phyloP scores from a whole-genome alignment of 2,888 invertebrate species.

The Eumacrocentrus americanus region DNA sequence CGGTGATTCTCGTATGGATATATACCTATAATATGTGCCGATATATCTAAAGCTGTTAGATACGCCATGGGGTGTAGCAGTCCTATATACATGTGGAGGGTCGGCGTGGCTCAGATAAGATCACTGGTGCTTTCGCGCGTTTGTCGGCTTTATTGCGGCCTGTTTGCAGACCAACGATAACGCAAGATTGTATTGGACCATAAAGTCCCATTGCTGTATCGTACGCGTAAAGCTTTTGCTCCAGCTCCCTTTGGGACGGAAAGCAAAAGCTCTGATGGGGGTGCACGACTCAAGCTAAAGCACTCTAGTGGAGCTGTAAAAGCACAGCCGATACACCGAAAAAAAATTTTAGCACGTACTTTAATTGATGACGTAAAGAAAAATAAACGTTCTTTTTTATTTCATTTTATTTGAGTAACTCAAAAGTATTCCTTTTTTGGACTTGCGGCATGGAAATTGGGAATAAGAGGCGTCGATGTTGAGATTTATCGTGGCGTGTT shows the following conservation, averaged over 20 bases:
- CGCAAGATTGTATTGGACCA: conserved; percentile 43
- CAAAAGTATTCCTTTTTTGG: too few relatives aligned
- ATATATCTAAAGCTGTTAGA: background rate
- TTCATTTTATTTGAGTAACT: too few relatives aligned
- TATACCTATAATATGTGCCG: background rate
- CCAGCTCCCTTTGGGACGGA: background rate
- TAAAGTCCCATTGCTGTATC: conserved; percentile 40
- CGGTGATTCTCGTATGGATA: too few relatives aligned
- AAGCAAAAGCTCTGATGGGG: too few relatives aligned
- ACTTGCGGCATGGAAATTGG: conserved; percentile 1
- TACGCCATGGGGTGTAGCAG: background rate
- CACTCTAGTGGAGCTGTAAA: background rate
- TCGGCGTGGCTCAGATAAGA: conserved; percentile 38
- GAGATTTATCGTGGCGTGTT: conserved; percentile 26
- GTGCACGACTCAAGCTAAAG: background rate
- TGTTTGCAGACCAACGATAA: conserved; percentile 42
- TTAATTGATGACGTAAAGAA: too few relatives aligned
- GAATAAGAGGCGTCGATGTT: background rate
- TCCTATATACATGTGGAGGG: background rate
- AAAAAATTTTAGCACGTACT: too few relatives aligned
- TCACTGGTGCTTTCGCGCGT: conserved; percentile 35
- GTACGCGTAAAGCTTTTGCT: conserved; percentile 1
- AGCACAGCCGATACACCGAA: too few relatives aligned
- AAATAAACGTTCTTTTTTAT: too few relatives aligned
- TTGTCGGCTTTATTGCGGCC: conserved; percentile 44